Base-by-base conservation (phyloP, 2,113 vertebrate species). In the Lophura nycthemera region DNA sequence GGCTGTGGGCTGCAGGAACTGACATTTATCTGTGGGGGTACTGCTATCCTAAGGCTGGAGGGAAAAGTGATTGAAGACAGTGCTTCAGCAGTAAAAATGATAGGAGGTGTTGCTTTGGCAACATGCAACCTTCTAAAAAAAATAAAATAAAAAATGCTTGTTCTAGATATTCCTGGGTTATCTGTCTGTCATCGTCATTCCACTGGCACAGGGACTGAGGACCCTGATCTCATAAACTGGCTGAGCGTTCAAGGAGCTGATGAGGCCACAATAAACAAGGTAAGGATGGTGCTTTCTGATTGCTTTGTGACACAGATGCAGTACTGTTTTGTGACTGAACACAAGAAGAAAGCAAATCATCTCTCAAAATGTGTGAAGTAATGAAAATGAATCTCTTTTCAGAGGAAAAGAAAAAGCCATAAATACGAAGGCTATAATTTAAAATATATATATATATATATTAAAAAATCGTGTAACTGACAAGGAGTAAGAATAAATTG, bases 211-310 rank as follows among this genome's bases (percentile, higher is more conserved):
- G 96, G 83, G 59, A 93, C 67, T 0, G 97, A 97, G 81, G 98
- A 99, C 90, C 93, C 97, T 7, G 98, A 99, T 80, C 98, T 99
- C 88, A 98, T 96, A 82, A 96, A 96, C 65, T 99, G 99, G 99
- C 97, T 99, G 81, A 97, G 91, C 29, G 97, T 97, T 57, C 98
- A 98, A 2, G 98, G 98, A 72, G 99, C 98, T 8, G 99, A 99
- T 64, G 97, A 98, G 66, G 98, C 99, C 93, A 98, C 99, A 2
- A 98, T 99, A 95, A 98, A 98, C 90, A 98, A 93, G 98, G 99
- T 99, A 98, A 96, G 92, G 79, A 56, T 83, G 21, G 17, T 32
- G 2, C 64, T 77, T 66, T 34, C 79, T 57, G 3, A 43, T 67
- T 22, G 11, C 43, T 30, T 61, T 72, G 32, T 71, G 60, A 79